Percentiles rank a stretch among this genome's conserved stretches.
Conservation (phyloP, 2,888 invertebrate species). For the Eristalis tenax region DNA sequence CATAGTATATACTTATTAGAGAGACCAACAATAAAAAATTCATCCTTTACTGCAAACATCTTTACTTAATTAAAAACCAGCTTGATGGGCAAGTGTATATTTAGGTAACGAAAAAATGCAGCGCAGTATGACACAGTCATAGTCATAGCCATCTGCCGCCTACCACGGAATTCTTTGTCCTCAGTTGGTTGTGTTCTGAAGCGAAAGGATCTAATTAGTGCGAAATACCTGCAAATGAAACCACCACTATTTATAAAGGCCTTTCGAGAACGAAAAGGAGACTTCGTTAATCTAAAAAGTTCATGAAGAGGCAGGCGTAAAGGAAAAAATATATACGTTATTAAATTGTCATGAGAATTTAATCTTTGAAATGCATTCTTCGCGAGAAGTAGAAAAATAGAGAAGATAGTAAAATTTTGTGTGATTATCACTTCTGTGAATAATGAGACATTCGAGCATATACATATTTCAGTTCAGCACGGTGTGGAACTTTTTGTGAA, state of each 20-base stretch:
- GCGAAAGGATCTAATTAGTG: slow-evolving; percentile 69
- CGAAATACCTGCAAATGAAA: slow-evolving; percentile 67
- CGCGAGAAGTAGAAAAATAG: slow-evolving; percentile 22
- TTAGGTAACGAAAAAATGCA: slow-evolving; percentile 44
- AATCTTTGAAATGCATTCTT: slow-evolving; percentile 58
- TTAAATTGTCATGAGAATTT: slow-evolving; percentile 53
- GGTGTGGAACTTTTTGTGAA: neutral
- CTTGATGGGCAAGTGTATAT: slow-evolving; percentile 51
- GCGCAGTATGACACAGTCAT: slow-evolving; percentile 20
- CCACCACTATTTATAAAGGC: slow-evolving; percentile 60
- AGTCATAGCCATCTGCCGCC: slow-evolving; percentile 28
- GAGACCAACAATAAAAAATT: slow-evolving; percentile 46
- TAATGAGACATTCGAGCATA: neutral
- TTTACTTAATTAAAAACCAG: slow-evolving; percentile 62
- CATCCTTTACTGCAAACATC: slow-evolving; percentile 33
- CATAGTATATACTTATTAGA: neutral
- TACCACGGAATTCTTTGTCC: slow-evolving; percentile 42
- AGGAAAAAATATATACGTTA: neutral
- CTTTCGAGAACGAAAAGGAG: slow-evolving; percentile 39
- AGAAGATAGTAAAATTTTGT: slow-evolving; percentile 3
- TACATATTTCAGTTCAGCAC: neutral
- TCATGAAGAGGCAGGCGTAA: slow-evolving; percentile 33
- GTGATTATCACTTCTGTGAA: slow-evolving; percentile 23
- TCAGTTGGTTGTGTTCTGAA: slow-evolving; percentile 44
- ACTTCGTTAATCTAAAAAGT: slow-evolving; percentile 65